Percentiles rank a stretch among this genome's conserved stretches.
Conservation (phyloP, 1,140 invertebrate genomes). For the Zophobas morio region DNA sequence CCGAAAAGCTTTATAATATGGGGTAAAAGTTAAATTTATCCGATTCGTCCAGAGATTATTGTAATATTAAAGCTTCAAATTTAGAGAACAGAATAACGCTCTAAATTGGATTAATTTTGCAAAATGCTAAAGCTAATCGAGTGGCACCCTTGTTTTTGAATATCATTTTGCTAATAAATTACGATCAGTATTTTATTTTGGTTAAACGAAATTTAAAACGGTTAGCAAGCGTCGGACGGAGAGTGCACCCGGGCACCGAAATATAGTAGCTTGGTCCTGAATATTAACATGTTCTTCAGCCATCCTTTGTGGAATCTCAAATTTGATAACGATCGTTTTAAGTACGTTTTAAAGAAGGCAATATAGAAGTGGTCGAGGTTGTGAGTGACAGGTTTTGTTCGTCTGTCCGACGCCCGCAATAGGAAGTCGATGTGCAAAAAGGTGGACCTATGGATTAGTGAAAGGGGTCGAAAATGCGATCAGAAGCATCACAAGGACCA, state of each 20-base stretch:
- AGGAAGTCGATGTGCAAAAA: slow-evolving; percentile 2
- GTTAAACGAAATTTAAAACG: too few species aligned
- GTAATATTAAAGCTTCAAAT: too few species aligned
- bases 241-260: not conserved
- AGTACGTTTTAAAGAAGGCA: not conserved
- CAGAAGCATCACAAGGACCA: slow-evolving; percentile 6
- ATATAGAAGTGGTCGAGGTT: not conserved
- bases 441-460: slow-evolving; percentile 36
- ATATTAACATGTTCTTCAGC: too few species aligned
- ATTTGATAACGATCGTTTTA: not conserved
- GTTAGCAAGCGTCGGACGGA: not conserved
- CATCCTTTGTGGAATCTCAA: not conserved
- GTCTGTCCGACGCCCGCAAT: not conserved
- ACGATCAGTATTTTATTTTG: too few species aligned
- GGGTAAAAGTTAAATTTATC: too few species aligned
- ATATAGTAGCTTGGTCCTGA: not conserved
- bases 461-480: not conserved
- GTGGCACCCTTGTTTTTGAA: too few species aligned
- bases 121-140: too few species aligned
- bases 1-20: too few species aligned
- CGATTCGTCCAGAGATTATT: too few species aligned
- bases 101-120: too few species aligned
- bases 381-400: slow-evolving; percentile 13
- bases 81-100: too few species aligned
- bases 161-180: too few species aligned